Percentiles rank a stretch among this genome's conserved stretches.
These are phyloP conservation scores for Orycteropus afer DNA, from an alignment of 2,113 vertebrate genomes.

Conservation along the genomic window DNA sequence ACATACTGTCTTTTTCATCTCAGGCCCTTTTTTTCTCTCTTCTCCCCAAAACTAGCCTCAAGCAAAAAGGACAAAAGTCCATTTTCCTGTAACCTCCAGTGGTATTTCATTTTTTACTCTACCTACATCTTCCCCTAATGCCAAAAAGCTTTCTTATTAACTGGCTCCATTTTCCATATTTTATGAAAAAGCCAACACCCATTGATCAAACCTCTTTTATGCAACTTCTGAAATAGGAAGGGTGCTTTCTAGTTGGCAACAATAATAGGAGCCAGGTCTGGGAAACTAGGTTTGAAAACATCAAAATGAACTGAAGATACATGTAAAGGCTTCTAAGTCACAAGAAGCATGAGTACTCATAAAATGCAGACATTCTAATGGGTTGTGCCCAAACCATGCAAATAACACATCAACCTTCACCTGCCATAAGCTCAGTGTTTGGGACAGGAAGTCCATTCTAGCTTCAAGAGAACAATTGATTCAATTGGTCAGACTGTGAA, in stretches of 20 bases:
- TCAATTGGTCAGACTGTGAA: neutral
- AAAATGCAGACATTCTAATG: neutral
- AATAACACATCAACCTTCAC: neutral
- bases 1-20: neutral
- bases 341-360: accelerated
- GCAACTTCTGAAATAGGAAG: neutral
- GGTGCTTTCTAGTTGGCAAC: accelerated
- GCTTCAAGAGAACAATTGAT: neutral
- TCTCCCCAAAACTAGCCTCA: neutral
- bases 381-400: neutral
- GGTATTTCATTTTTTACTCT: neutral
- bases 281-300: neutral
- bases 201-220: neutral
- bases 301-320: neutral
- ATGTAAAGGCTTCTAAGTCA: neutral
- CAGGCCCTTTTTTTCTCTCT: neutral
- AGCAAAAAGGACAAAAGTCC: neutral
- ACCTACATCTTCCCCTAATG: neutral
- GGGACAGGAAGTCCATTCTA: neutral
- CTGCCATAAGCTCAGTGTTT: accelerated
- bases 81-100: accelerated
- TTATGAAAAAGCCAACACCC: neutral
- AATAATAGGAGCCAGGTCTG: neutral
- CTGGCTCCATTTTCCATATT: neutral
- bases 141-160: neutral